phyloP scores from a whole-genome alignment of 2,113 vertebrate species.

The Crocuta crocuta region DNA sequence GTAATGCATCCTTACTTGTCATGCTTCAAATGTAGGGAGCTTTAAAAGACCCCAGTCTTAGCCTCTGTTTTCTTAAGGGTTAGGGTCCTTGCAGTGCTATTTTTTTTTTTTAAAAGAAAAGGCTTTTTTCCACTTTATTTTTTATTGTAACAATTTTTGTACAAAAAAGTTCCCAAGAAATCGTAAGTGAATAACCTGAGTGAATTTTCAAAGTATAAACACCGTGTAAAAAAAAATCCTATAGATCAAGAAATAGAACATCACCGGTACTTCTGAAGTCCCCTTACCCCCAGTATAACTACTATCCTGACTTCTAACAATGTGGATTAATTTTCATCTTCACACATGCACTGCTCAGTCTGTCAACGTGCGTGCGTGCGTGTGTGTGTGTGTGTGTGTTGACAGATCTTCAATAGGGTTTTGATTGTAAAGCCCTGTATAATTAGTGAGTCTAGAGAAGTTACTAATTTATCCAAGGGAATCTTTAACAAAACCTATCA shows the following conservation, averaged over 20 bases:
- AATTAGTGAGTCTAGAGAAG: not conserved
- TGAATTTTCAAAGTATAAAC: not conserved
- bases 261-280: not conserved
- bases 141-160: not conserved
- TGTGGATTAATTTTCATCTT: not conserved
- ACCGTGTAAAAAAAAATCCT: no score
- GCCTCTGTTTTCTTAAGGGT: not conserved
- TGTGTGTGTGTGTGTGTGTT: not conserved
- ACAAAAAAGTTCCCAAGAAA: not conserved
- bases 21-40: not conserved
- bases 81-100: not conserved
- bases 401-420: not conserved
- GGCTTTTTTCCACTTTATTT: not conserved
- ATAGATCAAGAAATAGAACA: not conserved
- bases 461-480: not conserved
- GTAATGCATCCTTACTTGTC: not conserved
- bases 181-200: not conserved
- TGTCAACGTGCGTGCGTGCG: not conserved
- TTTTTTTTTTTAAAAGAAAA: not conserved
- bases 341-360: not conserved
- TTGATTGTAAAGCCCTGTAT: not conserved
- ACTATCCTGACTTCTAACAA: not conserved
- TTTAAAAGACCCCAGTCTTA: not conserved
- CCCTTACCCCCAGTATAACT: no score
- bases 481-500: conserved; percentile 1